These are phyloP conservation scores for Leptinotarsa tumamoca DNA, from an alignment of 2,888 invertebrate genomes.

Conservation along the genomic window DNA sequence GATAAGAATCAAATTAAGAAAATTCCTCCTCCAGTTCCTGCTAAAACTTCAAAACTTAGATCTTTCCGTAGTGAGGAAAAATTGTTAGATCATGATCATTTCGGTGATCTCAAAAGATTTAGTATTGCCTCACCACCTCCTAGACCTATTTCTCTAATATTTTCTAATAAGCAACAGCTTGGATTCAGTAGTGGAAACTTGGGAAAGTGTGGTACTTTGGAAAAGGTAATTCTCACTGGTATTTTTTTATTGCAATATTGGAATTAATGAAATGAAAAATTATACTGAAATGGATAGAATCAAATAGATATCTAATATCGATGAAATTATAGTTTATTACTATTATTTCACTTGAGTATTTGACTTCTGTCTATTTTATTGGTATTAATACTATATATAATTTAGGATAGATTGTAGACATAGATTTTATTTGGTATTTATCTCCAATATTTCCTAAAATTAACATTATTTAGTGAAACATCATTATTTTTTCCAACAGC, in stretches of 20 bases:
- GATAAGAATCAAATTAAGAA: conserved; percentile 42
- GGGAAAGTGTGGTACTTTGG: conserved; percentile 44
- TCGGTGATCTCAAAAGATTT: conserved; percentile 1
- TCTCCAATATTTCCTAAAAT: not conserved
- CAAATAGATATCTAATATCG: not conserved
- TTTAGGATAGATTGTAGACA: not conserved
- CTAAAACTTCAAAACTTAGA: conserved; percentile 46
- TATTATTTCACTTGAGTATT: not conserved
- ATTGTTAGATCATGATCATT: conserved; percentile 44
- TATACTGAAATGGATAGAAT: conserved; percentile 8
- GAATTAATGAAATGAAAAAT: not conserved
- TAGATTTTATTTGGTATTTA: not conserved
- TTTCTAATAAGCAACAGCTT: conserved; percentile 51
- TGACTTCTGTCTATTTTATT: not conserved
- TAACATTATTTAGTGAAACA: not conserved
- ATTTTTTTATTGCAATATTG: too few species aligned
- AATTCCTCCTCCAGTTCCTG: conserved; percentile 49
- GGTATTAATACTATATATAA: not conserved
- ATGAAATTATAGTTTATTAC: too few species aligned
- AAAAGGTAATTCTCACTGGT: conserved; percentile 44
- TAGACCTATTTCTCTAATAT: conserved; percentile 49
- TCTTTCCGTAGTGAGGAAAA: conserved; percentile 50
- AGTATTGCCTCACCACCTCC: conserved; percentile 43
- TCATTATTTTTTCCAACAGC: conserved; percentile 54
- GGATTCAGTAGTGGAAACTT: conserved; percentile 46